Evolutionary conservation across 2,888 invertebrate species (phyloP), one percentile per base, ranked within the genome.

Genomic region (Linnaemya vulpina): DNA sequence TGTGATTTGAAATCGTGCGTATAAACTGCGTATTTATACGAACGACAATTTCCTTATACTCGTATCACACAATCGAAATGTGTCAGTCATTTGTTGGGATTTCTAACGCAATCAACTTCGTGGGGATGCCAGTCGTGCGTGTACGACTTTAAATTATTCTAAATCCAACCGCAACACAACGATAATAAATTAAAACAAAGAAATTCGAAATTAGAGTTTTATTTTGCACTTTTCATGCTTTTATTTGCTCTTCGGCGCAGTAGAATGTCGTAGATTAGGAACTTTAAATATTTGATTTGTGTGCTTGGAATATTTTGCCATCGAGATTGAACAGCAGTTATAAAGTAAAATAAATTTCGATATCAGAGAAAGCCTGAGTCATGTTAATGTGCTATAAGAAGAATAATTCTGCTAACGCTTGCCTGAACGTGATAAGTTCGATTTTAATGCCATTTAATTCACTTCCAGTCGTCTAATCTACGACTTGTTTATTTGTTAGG

Each of bases 61-160:
- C n/a, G n/a, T n/a, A n/a, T n/a, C 30, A 20, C 15, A 60, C 60
- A 60, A 60, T 11, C 17, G 62, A 4, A 62, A 40, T 62, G 62
- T 20, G 17, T 40, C 40, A 62, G 17, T 38, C 20, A 17, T 40
- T 38, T 13, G 17, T 20, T 17, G 20, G 11, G 40, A 46, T 30
- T 49, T 67, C 30, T 51, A 20, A 51, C 35, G 51, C 51, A 25
- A 62, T 63, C 35, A 63, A 62, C 74, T 62, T 62, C 62, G 2
- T 49, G n/a, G 22, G 73, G 10, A 51, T 22, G n/a, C n/a, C 74
- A 63, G 1, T 63, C 63, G 51, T 38, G 74, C 58, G n/a, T n/a
- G 58, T n/a, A 58, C n/a, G 7, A 8, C 2, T 15, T 58, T 35
- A 58, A 58, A 58, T 58, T 58, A 58, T 17, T 17, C 4, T 7